Evolutionary conservation across 2,797 vertebrate species (phyloP).

Genomic region (Neopelma chrysocephalum): DNA sequence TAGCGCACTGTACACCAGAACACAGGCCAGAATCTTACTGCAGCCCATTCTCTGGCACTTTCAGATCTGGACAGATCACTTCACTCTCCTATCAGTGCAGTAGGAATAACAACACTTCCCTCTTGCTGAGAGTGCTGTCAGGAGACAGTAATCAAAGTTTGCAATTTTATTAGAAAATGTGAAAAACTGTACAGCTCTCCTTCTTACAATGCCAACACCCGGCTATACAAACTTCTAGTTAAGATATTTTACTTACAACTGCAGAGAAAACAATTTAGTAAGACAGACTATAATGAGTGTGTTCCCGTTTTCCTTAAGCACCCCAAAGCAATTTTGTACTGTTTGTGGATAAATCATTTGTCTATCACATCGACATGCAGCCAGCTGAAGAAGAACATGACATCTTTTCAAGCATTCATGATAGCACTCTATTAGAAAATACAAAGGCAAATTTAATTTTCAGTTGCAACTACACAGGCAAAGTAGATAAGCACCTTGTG

Average conservation of each 20-base stretch:
- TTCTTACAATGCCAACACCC: background rate
- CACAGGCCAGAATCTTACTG: background rate
- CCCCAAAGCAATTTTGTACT: background rate
- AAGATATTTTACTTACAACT: background rate
- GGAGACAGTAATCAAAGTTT: background rate
- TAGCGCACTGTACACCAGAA: background rate
- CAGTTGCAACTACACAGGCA: background rate
- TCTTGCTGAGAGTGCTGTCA: background rate
- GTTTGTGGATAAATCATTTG: background rate
- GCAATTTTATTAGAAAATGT: background rate
- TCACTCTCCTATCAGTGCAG: background rate
- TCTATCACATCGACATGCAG: background rate
- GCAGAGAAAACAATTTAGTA: background rate
- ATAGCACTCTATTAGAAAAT: background rate
- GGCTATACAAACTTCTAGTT: background rate
- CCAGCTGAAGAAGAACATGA: background rate
- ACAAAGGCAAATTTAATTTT: constrained; percentile 2
- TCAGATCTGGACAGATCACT: background rate
- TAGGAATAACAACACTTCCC: background rate
- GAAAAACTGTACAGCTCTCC: background rate
- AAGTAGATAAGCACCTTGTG: constrained; percentile 11
- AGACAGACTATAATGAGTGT: background rate
- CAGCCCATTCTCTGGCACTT: background rate
- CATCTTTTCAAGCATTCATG: constrained; percentile 13
- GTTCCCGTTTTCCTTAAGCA: background rate